Percentiles rank a stretch among this genome's conserved stretches.
Conservation (phyloP, 2,113 vertebrate genomes). For the Actenoides hombroni region DNA sequence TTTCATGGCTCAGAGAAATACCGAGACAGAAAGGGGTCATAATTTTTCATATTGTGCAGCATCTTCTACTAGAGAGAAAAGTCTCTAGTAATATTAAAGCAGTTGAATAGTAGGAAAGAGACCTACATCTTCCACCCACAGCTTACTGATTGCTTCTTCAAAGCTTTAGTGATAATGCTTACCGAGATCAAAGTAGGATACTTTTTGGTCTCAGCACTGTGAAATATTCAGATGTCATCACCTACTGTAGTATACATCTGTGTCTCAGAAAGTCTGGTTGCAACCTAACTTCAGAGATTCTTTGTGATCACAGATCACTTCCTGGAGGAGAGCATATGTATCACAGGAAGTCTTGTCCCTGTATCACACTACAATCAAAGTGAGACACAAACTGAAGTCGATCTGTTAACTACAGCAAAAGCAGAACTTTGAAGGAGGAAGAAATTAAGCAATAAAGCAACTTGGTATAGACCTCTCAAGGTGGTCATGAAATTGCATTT, state of each 20-base stretch:
- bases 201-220: background rate
- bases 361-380: background rate
- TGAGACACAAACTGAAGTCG: background rate
- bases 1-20: background rate
- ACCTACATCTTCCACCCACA: background rate
- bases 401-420: background rate
- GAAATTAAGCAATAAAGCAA: background rate
- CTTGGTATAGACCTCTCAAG: background rate
- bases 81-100: background rate
- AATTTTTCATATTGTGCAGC: background rate
- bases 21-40: background rate
- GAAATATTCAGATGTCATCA: background rate
- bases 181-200: background rate
- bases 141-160: background rate
- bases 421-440: background rate
- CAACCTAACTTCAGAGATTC: background rate
- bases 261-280: background rate
- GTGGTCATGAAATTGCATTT: background rate
- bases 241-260: background rate
- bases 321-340: background rate
- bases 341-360: background rate
- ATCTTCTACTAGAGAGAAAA: background rate
- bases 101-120: background rate
- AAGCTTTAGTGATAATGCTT: background rate
- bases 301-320: background rate